Evolutionary conservation across 2,797 vertebrate genomes (phyloP).

Genomic region (Salmo trutta): DNA sequence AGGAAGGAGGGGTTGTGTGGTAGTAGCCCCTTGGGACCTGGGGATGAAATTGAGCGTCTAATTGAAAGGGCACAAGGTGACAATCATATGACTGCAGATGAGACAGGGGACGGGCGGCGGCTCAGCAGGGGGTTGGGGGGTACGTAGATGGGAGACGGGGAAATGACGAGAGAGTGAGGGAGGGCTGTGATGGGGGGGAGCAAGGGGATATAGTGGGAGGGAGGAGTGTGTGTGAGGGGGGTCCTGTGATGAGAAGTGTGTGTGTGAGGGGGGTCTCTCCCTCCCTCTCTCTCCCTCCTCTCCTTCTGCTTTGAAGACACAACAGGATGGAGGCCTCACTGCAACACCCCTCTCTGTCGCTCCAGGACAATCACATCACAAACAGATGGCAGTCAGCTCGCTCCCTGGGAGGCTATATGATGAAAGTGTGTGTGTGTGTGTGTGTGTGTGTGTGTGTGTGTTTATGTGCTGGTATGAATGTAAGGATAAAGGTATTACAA

Average conservation of each 20-base stretch:
- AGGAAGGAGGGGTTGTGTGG: slow-evolving; percentile 46
- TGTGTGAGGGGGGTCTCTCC: slow-evolving; percentile 13
- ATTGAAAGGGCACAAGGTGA: slow-evolving; percentile 81
- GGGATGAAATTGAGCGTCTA: slow-evolving; percentile 80
- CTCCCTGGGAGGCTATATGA: background rate
- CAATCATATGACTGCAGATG: slow-evolving; percentile 74
- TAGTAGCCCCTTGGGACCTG: slow-evolving; percentile 68
- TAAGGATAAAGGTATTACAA: background rate
- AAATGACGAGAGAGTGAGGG: slow-evolving; percentile 44
- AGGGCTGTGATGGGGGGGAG: slow-evolving; percentile 31
- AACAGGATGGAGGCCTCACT: slow-evolving; percentile 22
- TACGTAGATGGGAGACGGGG: slow-evolving; percentile 43
- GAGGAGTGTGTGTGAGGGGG: background rate
- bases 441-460: slow-evolving; percentile 5
- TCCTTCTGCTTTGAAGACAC: slow-evolving; percentile 39
- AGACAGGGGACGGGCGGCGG: slow-evolving; percentile 53
- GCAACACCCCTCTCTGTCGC: slow-evolving; percentile 31
- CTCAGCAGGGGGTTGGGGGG: slow-evolving; percentile 16
- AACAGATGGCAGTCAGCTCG: slow-evolving; percentile 18
- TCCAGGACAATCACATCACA: slow-evolving; percentile 21
- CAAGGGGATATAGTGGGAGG: slow-evolving; percentile 29
- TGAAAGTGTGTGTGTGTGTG: slow-evolving; percentile 12
- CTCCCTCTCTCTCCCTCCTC: background rate
- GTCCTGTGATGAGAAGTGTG: slow-evolving; percentile 52
- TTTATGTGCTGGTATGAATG: background rate